Base-by-base conservation (phyloP, 2,113 vertebrate genomes). In the Syngnathoides biaculeatus region DNA sequence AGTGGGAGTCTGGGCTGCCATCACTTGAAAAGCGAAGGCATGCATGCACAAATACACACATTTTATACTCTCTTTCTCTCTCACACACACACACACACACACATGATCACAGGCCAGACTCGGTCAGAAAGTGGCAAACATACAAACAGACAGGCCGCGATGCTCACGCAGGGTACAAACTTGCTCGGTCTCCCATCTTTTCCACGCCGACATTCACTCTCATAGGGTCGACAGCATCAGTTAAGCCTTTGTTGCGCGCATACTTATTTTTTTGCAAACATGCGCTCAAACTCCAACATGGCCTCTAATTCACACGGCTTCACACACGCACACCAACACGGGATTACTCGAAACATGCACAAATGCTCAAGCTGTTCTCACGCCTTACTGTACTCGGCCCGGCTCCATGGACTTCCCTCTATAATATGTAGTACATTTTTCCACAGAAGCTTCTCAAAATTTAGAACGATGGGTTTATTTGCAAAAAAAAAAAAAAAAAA, bases 1-100 rank as follows among this genome's bases (percentile, higher is more conserved):
- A 89, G 87, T 88, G 81, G 86, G 87, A 87, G 82, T 84, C 83
- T 83, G 69, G 78, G 65, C 80, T 78, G 78, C 64, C 73, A 66
- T 84, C 74, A 73, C 63, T 79, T 40, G 45, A 74, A 73, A 73
- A 79, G 67, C 79, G 74, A 79, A 73, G 69, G 59, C 79, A 81
- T 1, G 47, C 77, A 81, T 27, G 57, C 72, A 81, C 69, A 67
- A 52, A 80, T 45, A 79, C 62, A 69, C 65, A 78, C 40, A 50
- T 56, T 65, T 67, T 35, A 71, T 73, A 86, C 67, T 69, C 64
- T 70, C 40, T 48, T 56, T 69, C 64, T 74, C 40, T 68, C 74
- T 82, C 68, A 70, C 64, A 75, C 42, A 52, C 63, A 71, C 61
- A 71, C 42, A 68, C 43, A 67, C 67, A 65, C 40, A 35, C 1